Percentiles rank a stretch among this genome's conserved stretches.
phyloP scores from a whole-genome alignment of 2,888 invertebrate genomes.

The Tetrapedia diversipes region DNA sequence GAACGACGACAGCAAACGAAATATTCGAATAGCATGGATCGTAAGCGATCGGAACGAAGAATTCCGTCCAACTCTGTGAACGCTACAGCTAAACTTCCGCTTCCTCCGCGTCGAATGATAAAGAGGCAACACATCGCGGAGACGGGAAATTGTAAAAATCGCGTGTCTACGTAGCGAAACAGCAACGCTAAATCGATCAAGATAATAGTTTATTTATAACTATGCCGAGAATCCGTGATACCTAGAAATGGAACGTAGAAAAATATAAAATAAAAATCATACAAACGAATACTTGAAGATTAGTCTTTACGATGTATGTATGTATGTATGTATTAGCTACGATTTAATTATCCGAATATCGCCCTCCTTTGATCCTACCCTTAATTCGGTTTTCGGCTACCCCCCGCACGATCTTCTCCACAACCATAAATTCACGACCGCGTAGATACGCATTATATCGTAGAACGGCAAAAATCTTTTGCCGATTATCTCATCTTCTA shows the following conservation, averaged over 20 bases:
- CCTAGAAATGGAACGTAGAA: conserved; percentile 59
- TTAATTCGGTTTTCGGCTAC: conserved; percentile 42
- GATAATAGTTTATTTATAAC: background rate
- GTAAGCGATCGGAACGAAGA: background rate
- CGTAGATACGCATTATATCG: conserved; percentile 4
- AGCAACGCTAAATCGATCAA: conserved; percentile 7
- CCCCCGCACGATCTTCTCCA: conserved; percentile 3
- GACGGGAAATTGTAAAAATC: conserved; percentile 13
- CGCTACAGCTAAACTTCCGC: background rate
- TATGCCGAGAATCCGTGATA: conserved; percentile 6
- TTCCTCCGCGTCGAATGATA: background rate
- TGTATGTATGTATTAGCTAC: too few relatives aligned
- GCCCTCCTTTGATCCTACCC: conserved; percentile 36
- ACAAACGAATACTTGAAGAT: conserved; percentile 48
- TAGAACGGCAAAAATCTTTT: conserved; percentile 50
- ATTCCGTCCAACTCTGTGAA: conserved; percentile 41
- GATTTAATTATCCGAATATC: background rate
- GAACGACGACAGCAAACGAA: background rate
- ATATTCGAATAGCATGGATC: background rate
- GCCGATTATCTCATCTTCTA: background rate
- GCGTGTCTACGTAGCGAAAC: conserved; percentile 18
- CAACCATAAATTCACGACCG: conserved; percentile 1
- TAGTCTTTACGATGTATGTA: conserved; percentile 28
- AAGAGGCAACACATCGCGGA: background rate
- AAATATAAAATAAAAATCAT: conserved; percentile 62